Evolutionary conservation across 2,797 vertebrate species (phyloP).

Genomic region (Mus caroli): DNA sequence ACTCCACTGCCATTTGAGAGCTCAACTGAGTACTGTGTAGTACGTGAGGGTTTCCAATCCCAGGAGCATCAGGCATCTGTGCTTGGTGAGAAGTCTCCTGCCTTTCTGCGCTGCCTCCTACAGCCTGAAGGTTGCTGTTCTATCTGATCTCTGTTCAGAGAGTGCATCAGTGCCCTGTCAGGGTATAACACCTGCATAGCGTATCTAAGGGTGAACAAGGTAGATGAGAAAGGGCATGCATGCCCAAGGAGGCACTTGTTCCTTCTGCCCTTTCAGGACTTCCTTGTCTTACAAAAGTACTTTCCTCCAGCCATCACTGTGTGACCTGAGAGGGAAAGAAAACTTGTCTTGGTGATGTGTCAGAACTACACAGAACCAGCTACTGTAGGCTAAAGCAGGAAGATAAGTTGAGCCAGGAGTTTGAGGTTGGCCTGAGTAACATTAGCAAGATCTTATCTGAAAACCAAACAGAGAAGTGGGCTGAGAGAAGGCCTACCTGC

Average conservation of each 20-base stretch:
- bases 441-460: background rate
- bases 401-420: background rate
- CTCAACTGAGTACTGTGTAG: background rate
- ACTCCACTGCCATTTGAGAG: background rate
- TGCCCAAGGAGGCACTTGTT: background rate
- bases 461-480: background rate
- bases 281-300: background rate
- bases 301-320: background rate
- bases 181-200: accelerated
- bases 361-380: background rate
- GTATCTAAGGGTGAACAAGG: background rate
- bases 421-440: background rate
- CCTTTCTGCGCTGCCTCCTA: background rate
- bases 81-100: too few species aligned
- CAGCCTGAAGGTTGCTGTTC: background rate
- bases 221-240: too few species aligned
- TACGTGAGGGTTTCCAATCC: background rate
- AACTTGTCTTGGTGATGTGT: background rate
- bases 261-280: background rate
- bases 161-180: background rate
- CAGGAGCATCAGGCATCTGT: background rate
- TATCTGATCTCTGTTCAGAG: background rate
- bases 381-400: background rate
- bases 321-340: background rate
- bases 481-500: too few species aligned